phyloP scores from a whole-genome alignment of 2,113 vertebrate genomes.

The Cyprichromis sp. region DNA sequence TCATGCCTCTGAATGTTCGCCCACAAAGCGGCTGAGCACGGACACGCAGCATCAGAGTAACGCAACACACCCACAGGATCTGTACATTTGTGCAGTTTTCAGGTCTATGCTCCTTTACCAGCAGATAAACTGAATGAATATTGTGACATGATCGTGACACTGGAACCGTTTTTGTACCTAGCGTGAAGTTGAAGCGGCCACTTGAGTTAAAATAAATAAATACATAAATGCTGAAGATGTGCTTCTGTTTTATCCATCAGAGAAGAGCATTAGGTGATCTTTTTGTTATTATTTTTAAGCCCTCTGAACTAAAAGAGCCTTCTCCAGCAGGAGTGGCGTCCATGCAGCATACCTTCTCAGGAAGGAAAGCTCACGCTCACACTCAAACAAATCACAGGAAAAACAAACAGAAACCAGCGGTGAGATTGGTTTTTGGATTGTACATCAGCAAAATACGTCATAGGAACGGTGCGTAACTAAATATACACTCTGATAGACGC shows the following conservation, averaged over 20 bases:
- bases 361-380: background rate
- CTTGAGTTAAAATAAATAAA: background rate
- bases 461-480: slow-evolving; percentile 5
- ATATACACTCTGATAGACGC: slow-evolving; percentile 25
- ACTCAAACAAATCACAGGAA: slow-evolving; percentile 19
- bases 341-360: slow-evolving; percentile 36
- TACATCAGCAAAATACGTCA: slow-evolving; percentile 51
- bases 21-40: slow-evolving; percentile 7
- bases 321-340: background rate
- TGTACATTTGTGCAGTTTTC: slow-evolving; percentile 53
- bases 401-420: slow-evolving; percentile 11
- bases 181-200: background rate
- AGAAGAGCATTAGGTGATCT: background rate
- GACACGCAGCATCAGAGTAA: slow-evolving; percentile 23
- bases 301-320: slow-evolving; percentile 2
- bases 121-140: background rate
- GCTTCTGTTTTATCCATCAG: background rate
- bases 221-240: background rate
- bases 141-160: background rate
- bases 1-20: slow-evolving; percentile 38
- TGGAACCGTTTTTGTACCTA: background rate
- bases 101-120: background rate
- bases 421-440: slow-evolving; percentile 42
- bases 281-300: slow-evolving; percentile 19
- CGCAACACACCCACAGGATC: slow-evolving; percentile 26